Conservation (phyloP, 2,888 invertebrate species). For the Congeria kusceri region DNA sequence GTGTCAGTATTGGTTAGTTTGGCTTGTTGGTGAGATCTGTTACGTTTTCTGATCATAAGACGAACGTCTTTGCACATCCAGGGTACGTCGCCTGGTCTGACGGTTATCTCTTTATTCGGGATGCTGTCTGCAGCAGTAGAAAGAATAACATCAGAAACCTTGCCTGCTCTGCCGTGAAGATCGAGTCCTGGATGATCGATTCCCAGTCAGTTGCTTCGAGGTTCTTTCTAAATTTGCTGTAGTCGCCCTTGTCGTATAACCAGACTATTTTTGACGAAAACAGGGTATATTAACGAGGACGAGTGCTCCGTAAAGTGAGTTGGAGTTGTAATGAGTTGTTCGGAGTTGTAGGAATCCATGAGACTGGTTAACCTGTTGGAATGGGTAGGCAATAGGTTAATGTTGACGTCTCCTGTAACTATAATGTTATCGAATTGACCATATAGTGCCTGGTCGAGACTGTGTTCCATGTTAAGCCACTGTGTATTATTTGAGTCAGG, state of each 20-base stretch:
- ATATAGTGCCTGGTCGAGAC: not conserved
- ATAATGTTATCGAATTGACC: not conserved
- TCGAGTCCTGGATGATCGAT: not conserved
- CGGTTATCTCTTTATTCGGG: not conserved
- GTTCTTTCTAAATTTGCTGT: not conserved
- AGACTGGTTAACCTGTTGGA: not conserved
- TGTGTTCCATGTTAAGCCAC: not conserved
- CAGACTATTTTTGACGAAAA: not conserved
- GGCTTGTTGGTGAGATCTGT: not conserved
- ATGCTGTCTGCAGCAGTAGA: not conserved
- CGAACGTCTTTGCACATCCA: not conserved
- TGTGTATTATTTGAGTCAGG: not conserved
- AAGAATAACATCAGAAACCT: not conserved
- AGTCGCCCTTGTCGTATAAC: not conserved
- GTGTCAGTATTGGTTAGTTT: not conserved
- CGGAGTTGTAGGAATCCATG: not conserved
- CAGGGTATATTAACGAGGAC: not conserved
- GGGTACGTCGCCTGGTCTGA: not conserved
- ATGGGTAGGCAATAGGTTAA: not conserved
- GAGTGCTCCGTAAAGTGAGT: constrained; percentile 1
- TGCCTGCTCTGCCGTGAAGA: not conserved
- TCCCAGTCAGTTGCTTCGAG: not conserved
- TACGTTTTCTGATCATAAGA: not conserved
- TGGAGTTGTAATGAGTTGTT: not conserved
- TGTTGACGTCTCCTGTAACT: not conserved